Conservation (phyloP, 2,888 invertebrate species). For the Beris morrisii region DNA sequence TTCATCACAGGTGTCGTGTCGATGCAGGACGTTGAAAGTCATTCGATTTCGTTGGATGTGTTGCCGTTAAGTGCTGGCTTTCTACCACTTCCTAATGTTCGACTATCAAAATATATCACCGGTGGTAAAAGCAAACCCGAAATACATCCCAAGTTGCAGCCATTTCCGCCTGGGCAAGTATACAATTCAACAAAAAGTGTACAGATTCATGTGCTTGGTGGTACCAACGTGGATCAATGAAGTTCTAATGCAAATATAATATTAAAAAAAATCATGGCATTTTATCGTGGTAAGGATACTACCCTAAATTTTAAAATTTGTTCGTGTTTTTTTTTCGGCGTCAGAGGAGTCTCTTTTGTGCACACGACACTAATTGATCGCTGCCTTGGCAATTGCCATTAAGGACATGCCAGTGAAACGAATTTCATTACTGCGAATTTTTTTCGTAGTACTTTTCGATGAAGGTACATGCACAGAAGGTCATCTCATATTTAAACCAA, state of each 20-base stretch:
- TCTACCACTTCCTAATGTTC: slow-evolving; percentile 83
- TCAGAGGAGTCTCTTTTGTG: too few relatives aligned
- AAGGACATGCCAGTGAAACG: too few relatives aligned
- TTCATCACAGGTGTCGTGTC: slow-evolving; percentile 67
- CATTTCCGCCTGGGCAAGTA: slow-evolving; percentile 88
- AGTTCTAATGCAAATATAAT: background rate
- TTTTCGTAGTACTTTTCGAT: too few relatives aligned
- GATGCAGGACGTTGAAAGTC: slow-evolving; percentile 68
- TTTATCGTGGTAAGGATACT: too few relatives aligned
- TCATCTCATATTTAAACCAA: too few relatives aligned
- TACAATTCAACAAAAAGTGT: slow-evolving; percentile 90
- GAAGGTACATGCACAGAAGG: too few relatives aligned
- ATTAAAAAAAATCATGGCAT: background rate
- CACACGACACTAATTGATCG: too few relatives aligned
- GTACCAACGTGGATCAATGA: slow-evolving; percentile 50
- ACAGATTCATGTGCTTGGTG: slow-evolving; percentile 84
- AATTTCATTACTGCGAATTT: too few relatives aligned
- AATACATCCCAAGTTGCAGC: slow-evolving; percentile 78
- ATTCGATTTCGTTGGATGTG: slow-evolving; percentile 80
- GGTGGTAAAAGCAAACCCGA: slow-evolving; percentile 64
- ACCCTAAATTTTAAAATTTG: too few relatives aligned
- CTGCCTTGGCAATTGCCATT: too few relatives aligned
- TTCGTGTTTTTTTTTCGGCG: too few relatives aligned
- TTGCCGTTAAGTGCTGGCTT: slow-evolving; percentile 92
- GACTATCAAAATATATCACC: slow-evolving; percentile 87